Conservation (phyloP, 2,888 invertebrate genomes). For the Drosophila gaucha region DNA sequence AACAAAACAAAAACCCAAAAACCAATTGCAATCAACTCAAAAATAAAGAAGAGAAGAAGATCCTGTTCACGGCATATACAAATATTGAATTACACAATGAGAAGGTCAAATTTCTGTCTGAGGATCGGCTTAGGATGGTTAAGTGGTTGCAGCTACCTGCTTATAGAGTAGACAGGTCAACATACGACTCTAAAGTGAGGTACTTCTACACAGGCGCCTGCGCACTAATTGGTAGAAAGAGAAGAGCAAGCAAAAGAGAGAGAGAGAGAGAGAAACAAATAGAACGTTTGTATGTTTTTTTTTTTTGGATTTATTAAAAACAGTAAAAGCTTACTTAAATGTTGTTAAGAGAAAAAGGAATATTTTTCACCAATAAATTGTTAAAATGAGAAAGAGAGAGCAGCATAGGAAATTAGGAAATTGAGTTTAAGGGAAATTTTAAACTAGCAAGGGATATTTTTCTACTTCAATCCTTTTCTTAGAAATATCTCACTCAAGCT, state of each 20-base stretch:
- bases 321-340: background rate
- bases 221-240: slow-evolving; percentile 50
- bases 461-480: too few species aligned
- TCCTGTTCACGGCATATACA: slow-evolving; percentile 61
- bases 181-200: slow-evolving; percentile 30
- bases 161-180: slow-evolving; percentile 12
- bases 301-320: too few species aligned
- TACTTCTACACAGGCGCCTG: slow-evolving; percentile 44
- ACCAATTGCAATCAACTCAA: slow-evolving; percentile 48
- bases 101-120: slow-evolving; percentile 39
- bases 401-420: too few species aligned
- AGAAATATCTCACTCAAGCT: background rate
- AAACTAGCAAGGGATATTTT: too few species aligned
- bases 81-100: slow-evolving; percentile 71
- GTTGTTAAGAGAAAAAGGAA: background rate
- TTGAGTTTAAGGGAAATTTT: too few species aligned
- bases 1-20: slow-evolving; percentile 48
- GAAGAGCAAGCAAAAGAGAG: too few species aligned
- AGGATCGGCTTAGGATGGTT: slow-evolving; percentile 12
- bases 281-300: too few species aligned
- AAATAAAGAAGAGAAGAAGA: slow-evolving; percentile 41
- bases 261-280: background rate
- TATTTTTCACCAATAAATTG: too few species aligned
- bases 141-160: slow-evolving; percentile 48
- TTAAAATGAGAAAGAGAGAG: too few species aligned